A percentile compares a stretch with the other conserved stretches of the same genome.
Conservation (phyloP, 2,888 invertebrate species). For the Panzeria rudis region DNA sequence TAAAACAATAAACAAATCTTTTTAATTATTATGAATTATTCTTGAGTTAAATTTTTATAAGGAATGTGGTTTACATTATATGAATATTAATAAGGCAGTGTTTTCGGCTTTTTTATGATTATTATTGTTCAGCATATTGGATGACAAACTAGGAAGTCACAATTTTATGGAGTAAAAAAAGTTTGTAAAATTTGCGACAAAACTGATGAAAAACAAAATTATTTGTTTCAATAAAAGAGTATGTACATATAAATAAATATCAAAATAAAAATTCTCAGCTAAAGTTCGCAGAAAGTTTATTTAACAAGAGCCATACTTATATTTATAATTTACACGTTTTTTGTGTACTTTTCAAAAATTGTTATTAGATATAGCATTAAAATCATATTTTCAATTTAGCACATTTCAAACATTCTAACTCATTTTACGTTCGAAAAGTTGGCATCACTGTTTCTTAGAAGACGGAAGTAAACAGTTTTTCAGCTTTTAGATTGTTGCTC, state of each 20-base stretch:
- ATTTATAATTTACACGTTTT: too few species aligned
- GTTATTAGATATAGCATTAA: neutral
- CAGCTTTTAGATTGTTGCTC: neutral
- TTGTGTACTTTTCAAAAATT: too few species aligned
- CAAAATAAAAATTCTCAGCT: neutral
- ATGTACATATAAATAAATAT: neutral
- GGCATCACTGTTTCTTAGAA: neutral
- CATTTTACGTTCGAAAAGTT: neutral
- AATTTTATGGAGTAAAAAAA: conserved; percentile 59
- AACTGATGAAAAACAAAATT: neutral
- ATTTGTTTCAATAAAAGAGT: neutral
- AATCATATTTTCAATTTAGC: neutral
- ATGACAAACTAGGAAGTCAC: conserved; percentile 77
- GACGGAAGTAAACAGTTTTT: neutral
- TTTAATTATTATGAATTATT: conserved; percentile 46
- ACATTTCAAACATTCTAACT: neutral
- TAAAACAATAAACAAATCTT: conserved; percentile 9
- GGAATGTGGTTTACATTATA: conserved; percentile 51
- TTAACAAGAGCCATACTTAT: too few species aligned
- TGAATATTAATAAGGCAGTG: conserved; percentile 60
- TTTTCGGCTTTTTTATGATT: neutral
- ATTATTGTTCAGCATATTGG: conserved; percentile 38
- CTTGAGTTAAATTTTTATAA: conserved; percentile 32
- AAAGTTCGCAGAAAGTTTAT: too few species aligned
- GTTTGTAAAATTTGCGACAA: conserved; percentile 18